Base-by-base conservation (phyloP, 2,888 invertebrate genomes). In the Notodonta dromedarius region DNA sequence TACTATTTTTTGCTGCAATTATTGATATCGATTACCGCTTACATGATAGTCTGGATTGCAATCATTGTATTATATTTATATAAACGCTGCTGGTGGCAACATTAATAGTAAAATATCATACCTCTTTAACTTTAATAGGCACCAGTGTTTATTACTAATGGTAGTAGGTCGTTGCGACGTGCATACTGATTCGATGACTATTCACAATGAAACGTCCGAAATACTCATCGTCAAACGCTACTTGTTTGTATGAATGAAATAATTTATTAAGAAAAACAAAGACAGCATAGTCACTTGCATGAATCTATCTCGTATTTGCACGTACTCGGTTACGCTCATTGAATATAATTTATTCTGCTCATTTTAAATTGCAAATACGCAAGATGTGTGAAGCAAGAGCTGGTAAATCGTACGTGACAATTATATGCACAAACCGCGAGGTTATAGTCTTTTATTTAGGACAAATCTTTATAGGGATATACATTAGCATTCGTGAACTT, bases 301-400 rank as follows among this genome's bases (percentile, higher is more conserved):
- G 65, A 67, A 67, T 74, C 65, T 66, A 71, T 72, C 16, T 11
- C 69, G 67, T 56, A 24, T 24, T 24, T 24, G 24, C 24, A 51
- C 51, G 52, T 66, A 66, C 67, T 65, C 60, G 67, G 68, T 60
- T 60, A 69, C 54, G 60, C 61, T 66, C 58, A 69, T 69, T 66
- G 67, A 70, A 70, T 63, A 67, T 72, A 76, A 76, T 77, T 73
- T 71, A 71, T 78, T 65, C 66, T 55, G 63, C 68, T 60, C 63
- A 73, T 71, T 80, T 78, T 74, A 74, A 73, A 83, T 79, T 80
- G 76, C 76, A 80, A 84, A 83, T 82, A 62, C 70, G 72, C 59
- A 61, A 72, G 71, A 68, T 65, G 63, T 57, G 66, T 74, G 74
- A 71, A 67, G 71, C 75, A 74, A 78, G 69, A 68, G 65, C 64